Conservation (phyloP, 2,797 vertebrate species). For the Tangara arthus region DNA sequence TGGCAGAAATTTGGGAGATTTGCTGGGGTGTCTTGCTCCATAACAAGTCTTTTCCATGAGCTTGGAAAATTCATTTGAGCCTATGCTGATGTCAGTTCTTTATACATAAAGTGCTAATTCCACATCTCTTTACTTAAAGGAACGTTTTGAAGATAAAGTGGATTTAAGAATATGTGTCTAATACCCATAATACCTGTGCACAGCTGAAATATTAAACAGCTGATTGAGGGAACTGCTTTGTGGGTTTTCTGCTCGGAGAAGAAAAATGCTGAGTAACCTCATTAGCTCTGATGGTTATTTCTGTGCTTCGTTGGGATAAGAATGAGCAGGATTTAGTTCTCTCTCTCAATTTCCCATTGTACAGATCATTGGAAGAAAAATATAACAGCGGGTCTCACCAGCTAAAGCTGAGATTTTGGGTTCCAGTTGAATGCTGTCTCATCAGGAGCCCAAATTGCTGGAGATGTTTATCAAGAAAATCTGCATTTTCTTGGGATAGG, state of each 20-base stretch:
- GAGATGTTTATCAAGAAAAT: not conserved
- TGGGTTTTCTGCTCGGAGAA: not conserved
- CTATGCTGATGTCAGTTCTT: not conserved
- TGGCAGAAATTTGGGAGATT: not conserved
- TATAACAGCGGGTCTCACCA: not conserved
- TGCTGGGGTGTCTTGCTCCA: not conserved
- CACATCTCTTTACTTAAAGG: not conserved
- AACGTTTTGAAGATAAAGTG: not conserved
- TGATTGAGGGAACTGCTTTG: not conserved
- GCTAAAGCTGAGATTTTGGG: not conserved
- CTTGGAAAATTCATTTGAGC: not conserved
- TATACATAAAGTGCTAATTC: not conserved
- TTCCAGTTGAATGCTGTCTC: not conserved
- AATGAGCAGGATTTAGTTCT: not conserved
- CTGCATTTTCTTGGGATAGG: not conserved
- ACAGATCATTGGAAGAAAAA: not conserved
- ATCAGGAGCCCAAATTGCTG: not conserved
- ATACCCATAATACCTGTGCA: not conserved
- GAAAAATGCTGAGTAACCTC: constrained; percentile 24
- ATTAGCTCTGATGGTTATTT: not conserved
- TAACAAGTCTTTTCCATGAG: not conserved
- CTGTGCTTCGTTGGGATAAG: not conserved
- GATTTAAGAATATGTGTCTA: not conserved
- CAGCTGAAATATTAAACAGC: constrained; percentile 16
- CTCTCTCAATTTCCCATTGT: not conserved